These are phyloP conservation scores for Drosophila sproati DNA, from an alignment of 1,140 invertebrate species.

Conservation along the genomic window DNA sequence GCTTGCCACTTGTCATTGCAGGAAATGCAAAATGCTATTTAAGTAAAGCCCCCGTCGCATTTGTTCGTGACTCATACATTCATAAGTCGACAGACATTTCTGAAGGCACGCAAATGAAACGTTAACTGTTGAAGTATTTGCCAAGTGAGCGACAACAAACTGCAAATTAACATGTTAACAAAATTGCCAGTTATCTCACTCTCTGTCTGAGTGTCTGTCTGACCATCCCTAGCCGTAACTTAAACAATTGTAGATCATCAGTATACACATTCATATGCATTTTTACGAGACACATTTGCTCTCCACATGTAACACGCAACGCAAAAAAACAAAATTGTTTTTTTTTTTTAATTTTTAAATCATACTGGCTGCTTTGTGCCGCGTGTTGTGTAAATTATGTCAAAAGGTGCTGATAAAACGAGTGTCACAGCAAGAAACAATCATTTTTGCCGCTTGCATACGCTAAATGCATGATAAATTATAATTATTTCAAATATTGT, in stretches of 20 bases:
- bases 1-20: constrained; percentile 62
- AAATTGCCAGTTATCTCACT: constrained; percentile 59
- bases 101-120: constrained; percentile 57
- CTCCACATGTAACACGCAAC: constrained; percentile 47
- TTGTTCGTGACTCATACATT: constrained; percentile 57
- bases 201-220: constrained; percentile 18
- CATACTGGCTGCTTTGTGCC: constrained; percentile 28
- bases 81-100: constrained; percentile 35
- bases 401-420: constrained; percentile 49
- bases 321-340: constrained; percentile 17
- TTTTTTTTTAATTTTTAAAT: constrained; percentile 12
- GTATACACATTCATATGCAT: constrained; percentile 9
- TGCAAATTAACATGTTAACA: constrained; percentile 79
- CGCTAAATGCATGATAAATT: neutral
- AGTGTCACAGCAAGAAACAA: constrained; percentile 10
- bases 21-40: constrained; percentile 75
- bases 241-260: constrained; percentile 19
- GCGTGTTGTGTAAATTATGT: constrained; percentile 59
- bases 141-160: constrained; percentile 46
- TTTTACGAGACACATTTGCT: neutral
- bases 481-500: too few species aligned
- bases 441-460: neutral
- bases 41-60: constrained; percentile 44
- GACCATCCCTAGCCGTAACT: constrained; percentile 32
- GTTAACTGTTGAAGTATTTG: constrained; percentile 50